A percentile compares a stretch with the other conserved stretches of the same genome.
Evolutionary conservation across 2,888 invertebrate species (phyloP).

Genomic region (Phalera bucephala): DNA sequence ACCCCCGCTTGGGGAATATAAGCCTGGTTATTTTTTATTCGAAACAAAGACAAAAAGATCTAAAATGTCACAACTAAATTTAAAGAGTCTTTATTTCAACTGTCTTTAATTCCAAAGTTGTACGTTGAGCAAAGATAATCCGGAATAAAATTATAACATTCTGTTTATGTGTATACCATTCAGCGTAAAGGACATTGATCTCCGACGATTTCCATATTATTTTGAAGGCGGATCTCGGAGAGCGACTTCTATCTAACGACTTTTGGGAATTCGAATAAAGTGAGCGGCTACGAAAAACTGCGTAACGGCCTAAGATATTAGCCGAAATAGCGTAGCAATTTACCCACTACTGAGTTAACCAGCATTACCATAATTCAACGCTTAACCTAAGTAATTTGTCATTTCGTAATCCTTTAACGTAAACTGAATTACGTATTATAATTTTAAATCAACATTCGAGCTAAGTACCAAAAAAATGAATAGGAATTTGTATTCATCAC

Average conservation of each 20-base stretch:
- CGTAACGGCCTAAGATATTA: slow-evolving; percentile 32
- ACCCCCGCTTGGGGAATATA: no score
- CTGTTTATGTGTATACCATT: slow-evolving; percentile 4
- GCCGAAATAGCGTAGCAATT: slow-evolving; percentile 30
- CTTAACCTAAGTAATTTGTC: slow-evolving; percentile 24
- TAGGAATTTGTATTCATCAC: neutral
- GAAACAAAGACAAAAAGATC: no score
- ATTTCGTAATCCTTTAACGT: slow-evolving; percentile 17
- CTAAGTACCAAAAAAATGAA: no score
- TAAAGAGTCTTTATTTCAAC: no score
- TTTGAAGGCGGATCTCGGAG: slow-evolving; percentile 5
- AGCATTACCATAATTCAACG: slow-evolving; percentile 26
- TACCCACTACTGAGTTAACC: slow-evolving; percentile 22
- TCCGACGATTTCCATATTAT: slow-evolving; percentile 14
- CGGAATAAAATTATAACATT: neutral
- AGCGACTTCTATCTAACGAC: slow-evolving; percentile 14
- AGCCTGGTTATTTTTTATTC: no score
- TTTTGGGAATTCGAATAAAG: slow-evolving; percentile 24
- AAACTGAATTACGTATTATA: slow-evolving; percentile 11
- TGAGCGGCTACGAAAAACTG: slow-evolving; percentile 33
- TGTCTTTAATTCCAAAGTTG: no score
- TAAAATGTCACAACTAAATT: no score
- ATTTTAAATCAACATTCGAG: slow-evolving; percentile 7
- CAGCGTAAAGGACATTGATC: slow-evolving; percentile 10
- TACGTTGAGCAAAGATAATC: no score